Evolutionary conservation across 2,888 invertebrate genomes (phyloP).

Genomic region (Allacma fusca): DNA sequence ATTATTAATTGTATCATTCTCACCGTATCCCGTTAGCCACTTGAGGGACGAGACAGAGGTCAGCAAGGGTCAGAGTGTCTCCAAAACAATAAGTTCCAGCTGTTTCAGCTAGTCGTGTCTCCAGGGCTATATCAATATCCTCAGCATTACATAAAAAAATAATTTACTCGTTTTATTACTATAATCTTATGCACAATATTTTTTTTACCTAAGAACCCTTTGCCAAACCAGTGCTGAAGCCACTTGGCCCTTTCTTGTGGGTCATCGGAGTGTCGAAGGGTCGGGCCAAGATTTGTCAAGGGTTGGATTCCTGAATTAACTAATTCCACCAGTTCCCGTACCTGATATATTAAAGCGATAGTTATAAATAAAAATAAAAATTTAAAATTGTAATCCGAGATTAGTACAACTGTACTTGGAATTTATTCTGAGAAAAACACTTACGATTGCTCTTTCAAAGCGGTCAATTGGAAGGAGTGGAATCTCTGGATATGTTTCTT

Average conservation of each 20-base stretch:
- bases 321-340: constrained; percentile 86
- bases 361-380: neutral
- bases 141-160: neutral
- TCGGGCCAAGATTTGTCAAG: constrained; percentile 86
- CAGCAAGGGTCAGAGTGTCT: constrained; percentile 91
- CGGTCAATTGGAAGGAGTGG: constrained; percentile 89
- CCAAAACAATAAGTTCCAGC: constrained; percentile 89
- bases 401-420: too few species aligned
- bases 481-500: constrained; percentile 87
- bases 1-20: neutral
- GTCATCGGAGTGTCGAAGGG: constrained; percentile 75
- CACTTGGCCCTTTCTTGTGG: constrained; percentile 88
- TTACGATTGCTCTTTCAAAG: constrained; percentile 74
- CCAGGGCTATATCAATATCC: constrained; percentile 72
- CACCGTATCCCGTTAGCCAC: constrained; percentile 76
- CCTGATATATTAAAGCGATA: constrained; percentile 65
- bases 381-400: too few species aligned
- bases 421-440: neutral
- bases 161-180: too few species aligned
- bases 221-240: constrained; percentile 91
- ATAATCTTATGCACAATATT: too few species aligned
- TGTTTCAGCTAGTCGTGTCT: constrained; percentile 77
- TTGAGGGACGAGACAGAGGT: constrained; percentile 94
- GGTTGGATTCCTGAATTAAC: constrained; percentile 96
- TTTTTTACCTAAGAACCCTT: constrained; percentile 77